Conservation (phyloP, 2,797 vertebrate genomes). For the Ptychadena robeensis region DNA sequence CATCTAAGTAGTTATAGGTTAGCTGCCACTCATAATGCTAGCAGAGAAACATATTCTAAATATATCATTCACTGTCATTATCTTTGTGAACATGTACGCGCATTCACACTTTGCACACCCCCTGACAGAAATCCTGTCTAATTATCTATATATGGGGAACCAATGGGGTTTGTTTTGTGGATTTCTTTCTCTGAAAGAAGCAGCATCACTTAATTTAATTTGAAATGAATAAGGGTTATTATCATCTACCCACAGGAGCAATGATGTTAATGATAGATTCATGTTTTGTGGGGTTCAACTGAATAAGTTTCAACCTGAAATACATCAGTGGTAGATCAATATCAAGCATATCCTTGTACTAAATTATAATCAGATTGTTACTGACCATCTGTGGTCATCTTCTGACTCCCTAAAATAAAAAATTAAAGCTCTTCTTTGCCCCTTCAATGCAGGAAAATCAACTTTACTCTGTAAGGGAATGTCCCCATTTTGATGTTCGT, state of each 20-base stretch:
- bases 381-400: neutral
- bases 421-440: no score
- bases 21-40: neutral
- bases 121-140: neutral
- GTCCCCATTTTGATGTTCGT: no score
- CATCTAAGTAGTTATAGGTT: neutral
- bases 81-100: neutral
- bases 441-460: no score
- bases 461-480: no score
- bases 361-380: neutral
- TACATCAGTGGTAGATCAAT: neutral
- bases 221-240: neutral
- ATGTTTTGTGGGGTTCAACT: neutral
- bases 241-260: neutral
- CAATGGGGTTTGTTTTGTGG: no score
- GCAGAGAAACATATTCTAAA: neutral
- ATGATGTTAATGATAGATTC: neutral
- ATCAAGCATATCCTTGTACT: neutral
- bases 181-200: no score
- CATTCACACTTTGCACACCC: neutral
- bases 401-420: no score
- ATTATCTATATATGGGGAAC: neutral
- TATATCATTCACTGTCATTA: neutral
- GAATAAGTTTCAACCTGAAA: neutral
- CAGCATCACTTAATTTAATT: no score